A percentile compares a stretch with the other conserved stretches of the same genome.
Conservation (phyloP, 2,888 invertebrate genomes). For the Dorcus parallelipipedus region DNA sequence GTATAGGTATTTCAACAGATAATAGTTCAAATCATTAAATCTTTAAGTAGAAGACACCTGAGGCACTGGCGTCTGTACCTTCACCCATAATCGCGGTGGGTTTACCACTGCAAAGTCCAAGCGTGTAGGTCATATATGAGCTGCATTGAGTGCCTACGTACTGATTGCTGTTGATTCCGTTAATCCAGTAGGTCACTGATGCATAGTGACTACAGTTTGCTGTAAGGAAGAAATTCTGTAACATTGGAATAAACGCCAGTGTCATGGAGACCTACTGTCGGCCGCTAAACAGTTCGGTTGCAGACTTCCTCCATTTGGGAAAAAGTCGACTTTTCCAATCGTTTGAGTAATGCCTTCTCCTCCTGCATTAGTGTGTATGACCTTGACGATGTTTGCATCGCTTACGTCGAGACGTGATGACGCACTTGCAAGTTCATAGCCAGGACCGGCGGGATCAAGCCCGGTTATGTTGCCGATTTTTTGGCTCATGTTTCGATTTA, state of each 20-base stretch:
- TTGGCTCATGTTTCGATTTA: neutral
- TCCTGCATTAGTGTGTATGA: conserved; percentile 69
- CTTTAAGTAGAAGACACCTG: conserved; percentile 4
- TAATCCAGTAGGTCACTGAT: conserved; percentile 10
- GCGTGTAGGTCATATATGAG: neutral
- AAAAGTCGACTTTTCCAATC: conserved; percentile 71
- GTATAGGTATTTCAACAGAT: too few species aligned
- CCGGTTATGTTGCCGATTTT: conserved; percentile 34
- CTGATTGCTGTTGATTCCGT: conserved; percentile 15
- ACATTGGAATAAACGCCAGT: too few species aligned
- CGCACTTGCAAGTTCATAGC: conserved; percentile 50
- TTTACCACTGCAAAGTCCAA: neutral
- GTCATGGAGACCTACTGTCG: conserved; percentile 1
- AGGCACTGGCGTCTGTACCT: neutral
- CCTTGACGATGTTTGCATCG: conserved; percentile 61
- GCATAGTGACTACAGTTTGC: conserved; percentile 57
- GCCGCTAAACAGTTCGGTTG: conserved; percentile 5
- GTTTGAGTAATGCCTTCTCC: conserved; percentile 59
- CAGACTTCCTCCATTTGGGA: conserved; percentile 61
- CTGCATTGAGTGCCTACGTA: conserved; percentile 13
- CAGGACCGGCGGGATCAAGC: conserved; percentile 60
- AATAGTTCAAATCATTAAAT: too few species aligned
- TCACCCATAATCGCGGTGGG: conserved; percentile 6
- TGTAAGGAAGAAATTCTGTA: conserved; percentile 33
- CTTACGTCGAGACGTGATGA: conserved; percentile 51